Evolutionary conservation across 2,888 invertebrate species (phyloP).

Genomic region (Nomada hirtipes): DNA sequence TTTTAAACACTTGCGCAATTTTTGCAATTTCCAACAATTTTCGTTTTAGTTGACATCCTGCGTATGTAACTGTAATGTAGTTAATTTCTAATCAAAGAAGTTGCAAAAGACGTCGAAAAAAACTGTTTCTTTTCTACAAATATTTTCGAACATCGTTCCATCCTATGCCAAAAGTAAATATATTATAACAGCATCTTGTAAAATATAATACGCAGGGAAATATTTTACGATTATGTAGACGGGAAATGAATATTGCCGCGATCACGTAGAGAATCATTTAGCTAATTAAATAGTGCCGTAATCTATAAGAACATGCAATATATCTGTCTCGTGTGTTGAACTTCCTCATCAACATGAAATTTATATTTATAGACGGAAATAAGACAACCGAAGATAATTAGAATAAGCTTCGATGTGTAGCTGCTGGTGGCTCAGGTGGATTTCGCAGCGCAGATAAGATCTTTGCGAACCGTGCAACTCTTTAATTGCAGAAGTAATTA

Average conservation of each 20-base stretch:
- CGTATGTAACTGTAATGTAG: too few relatives aligned
- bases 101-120: background rate
- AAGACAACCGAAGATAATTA: conserved; percentile 49
- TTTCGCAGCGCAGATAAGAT: conserved; percentile 53
- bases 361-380: conserved; percentile 52
- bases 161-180: too few relatives aligned
- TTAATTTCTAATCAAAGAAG: too few relatives aligned
- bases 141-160: too few relatives aligned
- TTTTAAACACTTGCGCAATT: background rate
- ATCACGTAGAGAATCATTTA: background rate
- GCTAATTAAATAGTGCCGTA: background rate
- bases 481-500: conserved; percentile 69
- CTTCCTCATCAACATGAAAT: conserved; percentile 34
- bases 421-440: conserved; percentile 42
- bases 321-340: background rate
- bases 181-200: too few relatives aligned
- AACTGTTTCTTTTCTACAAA: background rate
- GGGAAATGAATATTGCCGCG: background rate
- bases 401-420: conserved; percentile 47
- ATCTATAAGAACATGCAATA: background rate
- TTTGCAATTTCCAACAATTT: too few relatives aligned
- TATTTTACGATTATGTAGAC: background rate
- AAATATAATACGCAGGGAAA: background rate
- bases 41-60: too few relatives aligned
- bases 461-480: conserved; percentile 50